phyloP scores from a whole-genome alignment of 2,888 invertebrate genomes.

The Stenolophus ochropezus region DNA sequence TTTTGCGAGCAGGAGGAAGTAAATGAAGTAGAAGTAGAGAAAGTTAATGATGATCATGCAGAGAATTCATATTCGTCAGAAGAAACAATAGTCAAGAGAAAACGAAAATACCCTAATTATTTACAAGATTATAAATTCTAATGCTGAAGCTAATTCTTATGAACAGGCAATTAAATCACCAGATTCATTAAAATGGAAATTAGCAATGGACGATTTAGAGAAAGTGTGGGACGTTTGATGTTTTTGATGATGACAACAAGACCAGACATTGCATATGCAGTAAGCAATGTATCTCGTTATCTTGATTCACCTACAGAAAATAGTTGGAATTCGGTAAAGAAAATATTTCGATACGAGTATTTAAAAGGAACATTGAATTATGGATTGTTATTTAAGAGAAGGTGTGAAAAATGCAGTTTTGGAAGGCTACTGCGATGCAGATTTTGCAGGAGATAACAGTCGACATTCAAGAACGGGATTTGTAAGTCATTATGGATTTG shows the following conservation, averaged over 20 bases:
- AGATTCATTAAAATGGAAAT: background rate
- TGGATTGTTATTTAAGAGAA: too few species aligned
- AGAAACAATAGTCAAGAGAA: background rate
- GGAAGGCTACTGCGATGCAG: slow-evolving; percentile 63
- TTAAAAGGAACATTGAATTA: too few species aligned
- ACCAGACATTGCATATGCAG: slow-evolving; percentile 46
- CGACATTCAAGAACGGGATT: slow-evolving; percentile 62
- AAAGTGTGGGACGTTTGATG: slow-evolving; percentile 32
- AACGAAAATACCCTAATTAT: background rate
- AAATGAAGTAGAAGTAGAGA: background rate
- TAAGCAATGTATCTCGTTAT: background rate
- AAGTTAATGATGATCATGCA: background rate
- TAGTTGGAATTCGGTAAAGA: slow-evolving; percentile 13
- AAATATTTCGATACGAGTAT: slow-evolving; percentile 64
- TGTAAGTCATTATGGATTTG: slow-evolving; percentile 62
- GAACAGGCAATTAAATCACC: background rate
- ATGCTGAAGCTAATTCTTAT: background rate
- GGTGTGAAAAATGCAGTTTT: too few species aligned
- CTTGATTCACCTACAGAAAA: background rate
- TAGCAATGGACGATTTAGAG: background rate
- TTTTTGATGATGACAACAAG: slow-evolving; percentile 7
- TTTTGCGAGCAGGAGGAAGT: background rate
- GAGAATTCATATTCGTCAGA: background rate
- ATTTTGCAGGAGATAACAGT: slow-evolving; percentile 61
- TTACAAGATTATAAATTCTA: background rate